Base-by-base conservation (phyloP, 64 coral and sea anemone species). In the Montipora efflorescens region DNA sequence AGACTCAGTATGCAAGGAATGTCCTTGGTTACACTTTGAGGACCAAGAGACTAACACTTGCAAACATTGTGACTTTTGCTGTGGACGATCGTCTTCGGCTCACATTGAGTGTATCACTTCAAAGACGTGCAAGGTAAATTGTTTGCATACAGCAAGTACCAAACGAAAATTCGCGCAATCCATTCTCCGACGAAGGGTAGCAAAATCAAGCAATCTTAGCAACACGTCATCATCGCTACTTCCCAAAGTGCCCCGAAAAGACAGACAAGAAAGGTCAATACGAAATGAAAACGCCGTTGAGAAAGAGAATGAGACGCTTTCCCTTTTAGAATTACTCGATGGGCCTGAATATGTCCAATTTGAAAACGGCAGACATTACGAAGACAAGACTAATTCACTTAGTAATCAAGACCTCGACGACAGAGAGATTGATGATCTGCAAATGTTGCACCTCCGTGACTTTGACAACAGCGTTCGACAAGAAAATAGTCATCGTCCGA, bases 11-110 rank as follows among this genome's bases (percentile, higher is more conserved):
- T 86, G 82, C 62, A n/a, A 72, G 46, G 64, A 86, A 0, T 86
- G 82, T 46, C 82, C 82, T 4, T 22, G 11, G 46, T n/a, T 8
- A 19, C 66, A 86, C 45, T 86, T 48, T 11, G 66, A 86, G 47
- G 82, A 86, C 45, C 61, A 86, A 18, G 71, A 6, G 3, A 86
- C n/a, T 10, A 28, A 50, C 8, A 50, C 3, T 22, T 86, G 82
- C 47, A 86, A 72, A 50, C 82, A 47, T 49, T 86, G 82, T 36
- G 48, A 66, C 19, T 69, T 8, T 8, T 86, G 82, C 66, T 86
- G 82, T 67, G 16, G 36, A 14, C 20, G 10, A 72, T 49, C 49
- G 7, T 23, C 19, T 21, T 8, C 66, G 11, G 64, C 82, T 50
- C 18, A 71, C 1, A 6, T 71, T 46, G 43, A 52, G 18, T 86